Evolutionary conservation across 1,140 invertebrate species (phyloP).

Genomic region (Heliconius himera): DNA sequence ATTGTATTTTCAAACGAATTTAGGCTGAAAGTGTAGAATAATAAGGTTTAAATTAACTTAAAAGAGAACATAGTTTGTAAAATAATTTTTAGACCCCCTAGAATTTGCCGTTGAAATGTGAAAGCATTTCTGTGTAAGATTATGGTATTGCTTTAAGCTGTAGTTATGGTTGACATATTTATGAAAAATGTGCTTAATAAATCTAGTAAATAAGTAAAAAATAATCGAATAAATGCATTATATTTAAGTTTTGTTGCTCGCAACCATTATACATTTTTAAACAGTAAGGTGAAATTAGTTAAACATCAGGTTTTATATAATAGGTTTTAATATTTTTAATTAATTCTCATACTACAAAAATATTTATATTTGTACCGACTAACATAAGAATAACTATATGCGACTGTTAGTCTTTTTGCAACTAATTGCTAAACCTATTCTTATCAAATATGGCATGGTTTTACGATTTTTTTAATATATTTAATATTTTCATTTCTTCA

Average conservation of each 20-base stretch:
- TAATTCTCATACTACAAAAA: no score
- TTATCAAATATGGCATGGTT: neutral
- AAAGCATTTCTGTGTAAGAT: constrained; percentile 79
- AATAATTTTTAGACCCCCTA: constrained; percentile 64
- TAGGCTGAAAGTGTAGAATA: neutral
- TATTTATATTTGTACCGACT: no score
- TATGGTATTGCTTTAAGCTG: constrained; percentile 71
- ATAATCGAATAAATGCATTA: neutral
- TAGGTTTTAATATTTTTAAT: no score
- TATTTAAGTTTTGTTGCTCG: no score
- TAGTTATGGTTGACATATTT: constrained; percentile 50
- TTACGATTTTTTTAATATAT: no score
- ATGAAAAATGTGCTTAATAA: constrained; percentile 36
- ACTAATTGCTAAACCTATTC: neutral
- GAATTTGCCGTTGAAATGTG: constrained; percentile 60
- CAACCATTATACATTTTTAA: no score
- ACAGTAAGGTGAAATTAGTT: no score
- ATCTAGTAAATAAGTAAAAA: constrained; percentile 6
- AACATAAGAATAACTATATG: no score
- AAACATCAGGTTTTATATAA: no score
- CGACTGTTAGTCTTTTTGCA: neutral
- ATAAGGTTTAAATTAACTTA: neutral
- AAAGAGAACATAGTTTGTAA: constrained; percentile 26
- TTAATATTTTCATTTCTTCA: no score
- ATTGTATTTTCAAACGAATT: neutral